Base-by-base conservation (phyloP, 2,888 invertebrate genomes). In the Drosophila subquinaria region DNA sequence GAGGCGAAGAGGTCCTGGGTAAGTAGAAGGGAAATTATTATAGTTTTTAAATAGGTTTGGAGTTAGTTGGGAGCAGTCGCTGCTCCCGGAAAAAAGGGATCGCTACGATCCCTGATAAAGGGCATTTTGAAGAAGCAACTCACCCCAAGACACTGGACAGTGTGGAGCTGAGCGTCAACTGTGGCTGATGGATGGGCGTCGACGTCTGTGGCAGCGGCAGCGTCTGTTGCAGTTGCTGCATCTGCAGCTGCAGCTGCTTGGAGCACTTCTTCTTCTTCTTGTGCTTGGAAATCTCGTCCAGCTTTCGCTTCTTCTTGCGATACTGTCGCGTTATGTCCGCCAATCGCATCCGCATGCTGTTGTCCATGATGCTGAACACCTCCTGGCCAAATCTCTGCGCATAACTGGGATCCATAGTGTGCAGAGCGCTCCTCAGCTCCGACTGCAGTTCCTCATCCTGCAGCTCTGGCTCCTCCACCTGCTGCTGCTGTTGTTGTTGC, bases 291-390 rank as follows among this genome's bases (percentile, higher is more conserved):
- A 96, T 93, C 76, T 95, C 96, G 71, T 95, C 95, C n/a, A 98
- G 93, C 92, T 97, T 97, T 35, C 95, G 95, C 90, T 97, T 96
- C 90, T 97, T 97, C 90, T 97, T 97, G 73, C 95, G 95, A 90
- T 97, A 96, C 89, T 96, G 95, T 30, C 96, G 94, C 87, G 97
- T 96, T 33, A 98, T 94, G 57, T 97, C 97, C 23, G 97, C 96
- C 70, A 98, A 91, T 65, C 95, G 95, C 92, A 96, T 95, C 43
- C 97, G 94, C 96, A 97, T 97, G 84, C 97, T 96, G 84, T 96
- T 94, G 91, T 97, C 97, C 93, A 96, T 95, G 1, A 96, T 95
- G 90, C 95, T 95, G 91, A 96, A 96, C 40, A 95, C 93, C 40
- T 94, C 94, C 62, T 93, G 90, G 33, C 90, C 89, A 52, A 80